Conservation (phyloP, 2,888 invertebrate genomes). For the Phengaris alcon region DNA sequence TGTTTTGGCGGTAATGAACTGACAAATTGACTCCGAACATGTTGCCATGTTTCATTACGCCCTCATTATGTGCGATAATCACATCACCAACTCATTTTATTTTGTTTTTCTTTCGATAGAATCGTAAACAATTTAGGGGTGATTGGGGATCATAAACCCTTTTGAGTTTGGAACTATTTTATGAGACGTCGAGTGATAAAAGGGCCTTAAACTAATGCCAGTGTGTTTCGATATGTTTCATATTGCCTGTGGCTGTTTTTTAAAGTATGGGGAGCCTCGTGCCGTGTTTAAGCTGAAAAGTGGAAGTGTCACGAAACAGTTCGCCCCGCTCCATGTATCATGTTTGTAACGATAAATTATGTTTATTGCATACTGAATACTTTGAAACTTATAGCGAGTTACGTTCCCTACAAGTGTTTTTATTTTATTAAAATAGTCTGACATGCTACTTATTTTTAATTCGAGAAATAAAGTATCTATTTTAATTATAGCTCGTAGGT, state of each 20-base stretch:
- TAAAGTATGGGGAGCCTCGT: neutral
- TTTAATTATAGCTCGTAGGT: too few relatives aligned
- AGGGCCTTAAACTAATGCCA: neutral
- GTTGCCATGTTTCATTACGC: slow-evolving; percentile 39
- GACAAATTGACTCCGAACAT: slow-evolving; percentile 59
- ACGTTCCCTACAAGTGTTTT: slow-evolving; percentile 15
- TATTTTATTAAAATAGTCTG: neutral
- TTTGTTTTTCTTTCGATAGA: slow-evolving; percentile 13
- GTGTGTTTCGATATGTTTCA: neutral
- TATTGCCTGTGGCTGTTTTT: neutral
- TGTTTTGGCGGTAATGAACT: slow-evolving; percentile 63
- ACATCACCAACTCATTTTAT: slow-evolving; percentile 30
- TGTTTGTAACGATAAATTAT: slow-evolving; percentile 1
- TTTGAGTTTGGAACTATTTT: neutral
- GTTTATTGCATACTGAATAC: slow-evolving; percentile 12
- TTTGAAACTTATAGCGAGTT: neutral
- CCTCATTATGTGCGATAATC: slow-evolving; percentile 35
- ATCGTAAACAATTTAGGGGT: neutral
- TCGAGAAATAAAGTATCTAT: too few relatives aligned
- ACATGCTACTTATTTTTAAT: neutral
- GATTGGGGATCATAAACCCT: neutral
- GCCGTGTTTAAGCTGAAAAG: neutral
- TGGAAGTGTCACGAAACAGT: neutral
- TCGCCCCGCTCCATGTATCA: slow-evolving; percentile 1
- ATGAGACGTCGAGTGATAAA: neutral